These are phyloP conservation scores for Psittacula echo DNA, from an alignment of 2,797 vertebrate species.

Conservation along the genomic window DNA sequence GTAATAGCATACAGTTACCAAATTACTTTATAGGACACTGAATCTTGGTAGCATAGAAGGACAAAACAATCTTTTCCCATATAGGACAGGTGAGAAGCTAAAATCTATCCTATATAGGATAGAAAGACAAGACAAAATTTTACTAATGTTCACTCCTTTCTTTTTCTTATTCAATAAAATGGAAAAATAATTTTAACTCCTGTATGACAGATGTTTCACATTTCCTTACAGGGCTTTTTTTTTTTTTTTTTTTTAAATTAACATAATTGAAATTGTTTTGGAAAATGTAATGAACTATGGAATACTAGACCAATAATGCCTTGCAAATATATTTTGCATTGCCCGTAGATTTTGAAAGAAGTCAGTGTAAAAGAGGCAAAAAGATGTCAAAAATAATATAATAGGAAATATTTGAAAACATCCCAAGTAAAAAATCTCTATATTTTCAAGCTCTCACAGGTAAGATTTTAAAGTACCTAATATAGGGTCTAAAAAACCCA, in stretches of 20 bases:
- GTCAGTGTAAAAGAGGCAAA: conserved; percentile 9
- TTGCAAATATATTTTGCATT: not conserved
- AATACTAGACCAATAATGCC: not conserved
- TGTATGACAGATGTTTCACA: not conserved
- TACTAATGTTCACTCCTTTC: not conserved
- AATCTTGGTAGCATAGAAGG: not conserved
- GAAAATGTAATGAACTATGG: conserved; percentile 34
- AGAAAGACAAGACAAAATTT: not conserved
- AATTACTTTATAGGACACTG: conserved; percentile 30
- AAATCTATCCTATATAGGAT: not conserved
- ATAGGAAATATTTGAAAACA: not conserved
- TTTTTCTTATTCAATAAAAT: not conserved
- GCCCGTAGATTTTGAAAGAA: conserved; percentile 1
- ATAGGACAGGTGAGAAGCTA: not conserved
- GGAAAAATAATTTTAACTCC: conserved; percentile 28
- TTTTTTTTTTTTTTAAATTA: not conserved
- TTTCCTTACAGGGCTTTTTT: not conserved
- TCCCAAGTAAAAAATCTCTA: not conserved
- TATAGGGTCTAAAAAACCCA: not conserved
- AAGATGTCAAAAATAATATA: not conserved
- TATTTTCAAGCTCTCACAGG: not conserved
- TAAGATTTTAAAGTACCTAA: not conserved
- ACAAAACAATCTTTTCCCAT: not conserved
- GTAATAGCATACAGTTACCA: conserved; percentile 10
- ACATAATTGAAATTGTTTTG: not conserved